Evolutionary conservation across 2,797 vertebrate species (phyloP).

Genomic region (Melanotaenia pygmaea): DNA sequence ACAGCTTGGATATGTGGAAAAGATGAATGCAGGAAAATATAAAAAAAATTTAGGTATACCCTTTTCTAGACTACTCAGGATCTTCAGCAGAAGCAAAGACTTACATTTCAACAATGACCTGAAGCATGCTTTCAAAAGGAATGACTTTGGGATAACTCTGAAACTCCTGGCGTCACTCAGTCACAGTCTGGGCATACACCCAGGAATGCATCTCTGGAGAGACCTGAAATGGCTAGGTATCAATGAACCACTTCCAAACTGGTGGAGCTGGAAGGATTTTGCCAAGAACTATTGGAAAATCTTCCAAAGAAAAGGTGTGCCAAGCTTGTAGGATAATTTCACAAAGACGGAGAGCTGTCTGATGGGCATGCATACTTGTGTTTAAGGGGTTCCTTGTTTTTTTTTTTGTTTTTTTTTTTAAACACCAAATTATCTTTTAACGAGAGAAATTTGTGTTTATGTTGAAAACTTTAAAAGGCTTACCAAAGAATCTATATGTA

Average conservation of each 20-base stretch:
- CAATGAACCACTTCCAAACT: slow-evolving; percentile 8
- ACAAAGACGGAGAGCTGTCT: background rate
- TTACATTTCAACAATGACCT: background rate
- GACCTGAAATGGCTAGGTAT: background rate
- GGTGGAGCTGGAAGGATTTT: background rate
- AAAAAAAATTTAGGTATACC: background rate
- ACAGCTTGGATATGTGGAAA: background rate
- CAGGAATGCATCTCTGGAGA: background rate
- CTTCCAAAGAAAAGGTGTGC: slow-evolving; percentile 1
- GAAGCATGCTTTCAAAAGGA: background rate
- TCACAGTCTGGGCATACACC: background rate
- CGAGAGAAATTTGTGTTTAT: background rate
- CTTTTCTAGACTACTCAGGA: background rate
- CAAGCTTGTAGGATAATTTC: background rate
- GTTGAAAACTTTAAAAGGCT: background rate
- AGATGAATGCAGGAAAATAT: background rate
- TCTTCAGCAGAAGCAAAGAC: background rate
- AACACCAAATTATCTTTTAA: background rate
- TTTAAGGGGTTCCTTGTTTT: background rate
- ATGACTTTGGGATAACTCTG: background rate
- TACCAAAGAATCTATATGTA: background rate
- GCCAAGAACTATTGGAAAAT: slow-evolving; percentile 3
- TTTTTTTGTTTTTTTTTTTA: background rate
- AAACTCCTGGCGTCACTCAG: background rate
- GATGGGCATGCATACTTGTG: background rate